A percentile compares a stretch with the other conserved stretches of the same genome.
Evolutionary conservation across 2,888 invertebrate genomes (phyloP).

Genomic region (Pandemis cinnamomeana): DNA sequence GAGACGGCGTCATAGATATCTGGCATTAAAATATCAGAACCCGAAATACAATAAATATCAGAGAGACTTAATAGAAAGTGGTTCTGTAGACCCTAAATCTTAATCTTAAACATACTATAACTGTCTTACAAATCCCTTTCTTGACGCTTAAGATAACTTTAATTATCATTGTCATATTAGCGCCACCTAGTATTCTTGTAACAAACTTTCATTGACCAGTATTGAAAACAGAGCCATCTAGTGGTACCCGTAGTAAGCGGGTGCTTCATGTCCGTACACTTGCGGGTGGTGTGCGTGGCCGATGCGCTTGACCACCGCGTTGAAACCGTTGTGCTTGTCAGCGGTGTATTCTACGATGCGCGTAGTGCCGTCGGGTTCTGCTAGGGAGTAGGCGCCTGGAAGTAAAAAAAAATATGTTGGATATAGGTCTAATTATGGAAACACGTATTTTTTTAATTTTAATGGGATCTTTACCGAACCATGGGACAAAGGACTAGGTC

Average conservation of each 20-base stretch:
- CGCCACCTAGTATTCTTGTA: background rate
- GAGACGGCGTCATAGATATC: no score
- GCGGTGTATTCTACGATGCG: conserved; percentile 82
- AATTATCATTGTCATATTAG: background rate
- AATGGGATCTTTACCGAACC: no score
- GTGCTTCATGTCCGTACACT: conserved; percentile 63
- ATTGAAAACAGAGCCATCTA: conserved; percentile 63
- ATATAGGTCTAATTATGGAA: background rate
- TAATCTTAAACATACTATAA: no score
- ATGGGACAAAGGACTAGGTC: no score
- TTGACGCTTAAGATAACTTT: background rate
- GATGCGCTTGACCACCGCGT: conserved; percentile 80
- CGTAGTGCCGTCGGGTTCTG: conserved; percentile 80
- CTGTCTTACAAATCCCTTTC: background rate
- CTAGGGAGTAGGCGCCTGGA: conserved; percentile 79
- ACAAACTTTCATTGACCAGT: background rate
- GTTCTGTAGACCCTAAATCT: no score
- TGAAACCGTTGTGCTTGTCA: conserved; percentile 80
- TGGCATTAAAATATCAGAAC: no score
- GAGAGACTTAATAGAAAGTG: no score
- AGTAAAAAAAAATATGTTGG: conserved; percentile 1
- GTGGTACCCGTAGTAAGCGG: conserved; percentile 70
- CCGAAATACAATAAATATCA: no score
- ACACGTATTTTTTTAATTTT: background rate
- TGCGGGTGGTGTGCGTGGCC: conserved; percentile 79